Percentiles rank a stretch among this genome's conserved stretches.
Evolutionary conservation across 2,113 vertebrate species (phyloP).

Genomic region (Empidonax traillii): DNA sequence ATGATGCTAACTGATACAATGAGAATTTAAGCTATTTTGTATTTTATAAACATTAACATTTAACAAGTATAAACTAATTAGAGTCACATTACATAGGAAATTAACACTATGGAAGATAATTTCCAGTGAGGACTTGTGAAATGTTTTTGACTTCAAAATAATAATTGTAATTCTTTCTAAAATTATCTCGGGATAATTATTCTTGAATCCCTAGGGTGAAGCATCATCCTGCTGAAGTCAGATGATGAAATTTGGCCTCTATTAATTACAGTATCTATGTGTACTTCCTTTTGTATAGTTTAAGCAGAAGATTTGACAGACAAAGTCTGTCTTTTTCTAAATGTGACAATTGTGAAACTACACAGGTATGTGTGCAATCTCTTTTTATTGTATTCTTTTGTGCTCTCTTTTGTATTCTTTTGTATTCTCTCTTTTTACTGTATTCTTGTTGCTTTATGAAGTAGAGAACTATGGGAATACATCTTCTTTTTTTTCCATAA

Average conservation of each 20-base stretch:
- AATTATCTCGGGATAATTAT: background rate
- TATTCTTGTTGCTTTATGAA: background rate
- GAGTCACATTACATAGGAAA: background rate
- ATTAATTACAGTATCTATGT: background rate
- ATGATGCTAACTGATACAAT: background rate
- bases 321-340: background rate
- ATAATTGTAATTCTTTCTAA: background rate
- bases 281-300: background rate
- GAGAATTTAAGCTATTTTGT: background rate
- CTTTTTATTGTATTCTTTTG: too few species aligned
- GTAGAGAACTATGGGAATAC: background rate
- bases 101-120: background rate
- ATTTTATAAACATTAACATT: conserved; percentile 24
- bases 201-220: background rate
- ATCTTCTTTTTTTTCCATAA: background rate
- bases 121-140: background rate
- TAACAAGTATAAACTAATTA: background rate
- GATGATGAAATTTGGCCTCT: background rate
- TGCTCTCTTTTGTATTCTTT: too few species aligned
- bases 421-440: background rate
- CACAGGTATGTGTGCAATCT: background rate
- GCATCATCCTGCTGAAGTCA: background rate
- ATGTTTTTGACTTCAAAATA: conserved; percentile 15
- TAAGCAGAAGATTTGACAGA: background rate
- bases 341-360: background rate